Conservation (phyloP, 2,888 invertebrate species). For the Metopia argyrocephala region DNA sequence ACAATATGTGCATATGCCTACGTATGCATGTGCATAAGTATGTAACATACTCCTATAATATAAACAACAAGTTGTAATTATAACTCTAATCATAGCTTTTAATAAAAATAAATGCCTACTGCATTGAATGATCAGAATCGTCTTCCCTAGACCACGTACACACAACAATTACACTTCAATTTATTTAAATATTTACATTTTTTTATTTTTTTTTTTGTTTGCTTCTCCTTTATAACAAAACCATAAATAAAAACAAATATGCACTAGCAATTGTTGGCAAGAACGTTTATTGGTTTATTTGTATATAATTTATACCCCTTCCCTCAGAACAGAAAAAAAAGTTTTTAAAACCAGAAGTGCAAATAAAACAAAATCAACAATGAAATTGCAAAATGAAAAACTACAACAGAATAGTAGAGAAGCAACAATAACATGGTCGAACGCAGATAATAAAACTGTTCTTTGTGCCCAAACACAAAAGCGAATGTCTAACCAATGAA, state of each 20-base stretch:
- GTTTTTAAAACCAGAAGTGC: background rate
- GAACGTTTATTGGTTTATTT: background rate
- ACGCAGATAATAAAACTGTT: conserved; percentile 53
- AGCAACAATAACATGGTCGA: conserved; percentile 6
- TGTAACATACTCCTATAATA: background rate
- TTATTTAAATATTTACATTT: too few species aligned
- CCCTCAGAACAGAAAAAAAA: background rate
- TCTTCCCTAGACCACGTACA: conserved; percentile 8
- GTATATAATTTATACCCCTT: conserved; percentile 5
- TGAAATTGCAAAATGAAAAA: too few species aligned
- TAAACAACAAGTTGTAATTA: background rate
- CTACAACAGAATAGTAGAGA: conserved; percentile 6
- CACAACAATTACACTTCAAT: conserved; percentile 17
- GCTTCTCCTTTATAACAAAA: background rate
- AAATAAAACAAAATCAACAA: conserved; percentile 31
- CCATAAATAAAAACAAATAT: background rate
- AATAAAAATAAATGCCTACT: background rate
- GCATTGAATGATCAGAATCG: conserved; percentile 7
- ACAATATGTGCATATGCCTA: background rate
- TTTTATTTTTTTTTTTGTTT: too few species aligned
- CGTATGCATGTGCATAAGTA: background rate
- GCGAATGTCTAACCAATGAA: conserved; percentile 41
- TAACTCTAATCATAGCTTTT: conserved; percentile 7
- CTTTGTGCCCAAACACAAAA: conserved; percentile 26
- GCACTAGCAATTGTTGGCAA: background rate